These are phyloP conservation scores for Laticauda laticaudata DNA, from an alignment of 2,113 vertebrate species.

Conservation along the genomic window DNA sequence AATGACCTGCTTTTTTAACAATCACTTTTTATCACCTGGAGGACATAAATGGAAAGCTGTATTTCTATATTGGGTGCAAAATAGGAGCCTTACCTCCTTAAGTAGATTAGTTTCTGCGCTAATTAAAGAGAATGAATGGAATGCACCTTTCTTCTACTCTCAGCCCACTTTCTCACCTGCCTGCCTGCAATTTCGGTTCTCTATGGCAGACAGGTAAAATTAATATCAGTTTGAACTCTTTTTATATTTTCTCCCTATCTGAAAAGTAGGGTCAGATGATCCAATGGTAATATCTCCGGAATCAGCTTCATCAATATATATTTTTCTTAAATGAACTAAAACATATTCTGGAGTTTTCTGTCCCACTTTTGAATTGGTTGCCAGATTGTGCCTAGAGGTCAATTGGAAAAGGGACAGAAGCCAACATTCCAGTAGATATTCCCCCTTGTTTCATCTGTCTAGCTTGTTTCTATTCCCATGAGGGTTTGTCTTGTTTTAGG, in stretches of 20 bases:
- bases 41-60: neutral
- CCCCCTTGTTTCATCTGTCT: neutral
- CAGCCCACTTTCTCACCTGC: neutral
- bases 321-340: neutral
- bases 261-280: neutral
- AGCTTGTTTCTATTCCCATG: neutral
- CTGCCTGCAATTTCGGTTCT: neutral
- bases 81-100: neutral
- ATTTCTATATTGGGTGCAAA: neutral
- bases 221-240: neutral
- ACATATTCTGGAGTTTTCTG: neutral
- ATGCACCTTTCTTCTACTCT: neutral
- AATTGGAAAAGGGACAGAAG: neutral
- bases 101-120: neutral
- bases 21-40: neutral
- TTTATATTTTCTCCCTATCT: neutral
- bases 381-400: neutral
- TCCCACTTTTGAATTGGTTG: neutral
- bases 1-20: neutral
- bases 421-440: neutral
- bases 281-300: neutral
- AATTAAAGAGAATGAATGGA: neutral
- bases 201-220: neutral
- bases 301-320: neutral
- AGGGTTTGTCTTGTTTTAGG: neutral